Percentiles rank a stretch among this genome's conserved stretches.
Conservation (phyloP, 2,113 vertebrate species). For the Penelope pileata region DNA sequence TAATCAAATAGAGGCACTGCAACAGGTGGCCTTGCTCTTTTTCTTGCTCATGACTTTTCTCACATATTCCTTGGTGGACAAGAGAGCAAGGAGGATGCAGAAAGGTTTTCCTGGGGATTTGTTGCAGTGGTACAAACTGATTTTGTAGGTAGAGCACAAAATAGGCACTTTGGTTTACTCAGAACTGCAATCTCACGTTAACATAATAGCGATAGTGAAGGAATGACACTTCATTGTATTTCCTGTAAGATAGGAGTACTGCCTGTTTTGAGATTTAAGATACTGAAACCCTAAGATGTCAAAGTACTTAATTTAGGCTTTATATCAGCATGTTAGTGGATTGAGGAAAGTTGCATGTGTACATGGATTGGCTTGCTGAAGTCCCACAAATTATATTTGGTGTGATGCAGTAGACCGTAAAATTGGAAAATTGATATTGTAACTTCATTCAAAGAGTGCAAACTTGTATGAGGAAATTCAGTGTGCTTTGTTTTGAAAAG, state of each 20-base stretch:
- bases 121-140: background rate
- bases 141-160: background rate
- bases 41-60: background rate
- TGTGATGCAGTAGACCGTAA: background rate
- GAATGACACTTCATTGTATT: background rate
- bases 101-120: background rate
- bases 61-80: background rate
- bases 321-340: background rate
- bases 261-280: background rate
- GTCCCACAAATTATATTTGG: conserved; percentile 27
- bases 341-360: background rate
- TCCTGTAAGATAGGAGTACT: background rate
- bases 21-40: background rate
- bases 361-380: background rate
- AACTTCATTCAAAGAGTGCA: background rate
- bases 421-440: conserved; percentile 60
- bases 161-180: background rate
- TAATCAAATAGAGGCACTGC: too few relatives aligned
- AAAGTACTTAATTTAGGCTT: background rate
- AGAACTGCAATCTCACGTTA: background rate
- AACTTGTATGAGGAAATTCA: background rate
- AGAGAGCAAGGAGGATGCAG: background rate
- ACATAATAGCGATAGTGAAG: background rate
- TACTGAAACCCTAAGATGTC: background rate
- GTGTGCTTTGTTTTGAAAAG: background rate